These are phyloP conservation scores for Macroramphosus scolopax DNA, from an alignment of 2,797 vertebrate species.

Conservation along the genomic window DNA sequence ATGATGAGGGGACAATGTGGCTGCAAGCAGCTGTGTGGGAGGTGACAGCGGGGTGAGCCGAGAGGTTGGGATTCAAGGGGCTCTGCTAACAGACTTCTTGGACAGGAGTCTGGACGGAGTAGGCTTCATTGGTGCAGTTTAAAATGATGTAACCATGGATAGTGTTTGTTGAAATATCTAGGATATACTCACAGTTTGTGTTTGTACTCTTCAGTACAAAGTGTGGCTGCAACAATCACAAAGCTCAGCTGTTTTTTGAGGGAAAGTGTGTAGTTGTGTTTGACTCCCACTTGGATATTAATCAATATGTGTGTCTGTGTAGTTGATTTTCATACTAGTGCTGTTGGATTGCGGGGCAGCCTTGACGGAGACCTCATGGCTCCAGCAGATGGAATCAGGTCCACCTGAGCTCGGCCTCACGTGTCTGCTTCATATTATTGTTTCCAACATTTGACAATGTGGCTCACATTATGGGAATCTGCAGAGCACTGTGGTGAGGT, in stretches of 20 bases:
- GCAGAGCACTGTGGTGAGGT: slow-evolving; percentile 41
- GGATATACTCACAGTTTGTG: background rate
- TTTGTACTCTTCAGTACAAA: no score
- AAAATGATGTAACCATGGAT: slow-evolving; percentile 3
- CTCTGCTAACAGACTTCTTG: slow-evolving; percentile 41
- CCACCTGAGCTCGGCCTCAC: slow-evolving; percentile 67
- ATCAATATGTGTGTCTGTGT: slow-evolving; percentile 1
- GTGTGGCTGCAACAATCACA: slow-evolving; percentile 6
- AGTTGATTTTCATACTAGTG: slow-evolving; percentile 8
- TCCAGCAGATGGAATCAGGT: slow-evolving; percentile 45
- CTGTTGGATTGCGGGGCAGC: slow-evolving; percentile 11
- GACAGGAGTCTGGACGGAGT: slow-evolving; percentile 34
- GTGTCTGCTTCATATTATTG: slow-evolving; percentile 65
- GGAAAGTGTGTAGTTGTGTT: slow-evolving; percentile 1
- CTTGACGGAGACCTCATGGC: slow-evolving; percentile 20
- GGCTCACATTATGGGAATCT: slow-evolving; percentile 70
- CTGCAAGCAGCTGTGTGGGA: slow-evolving; percentile 68
- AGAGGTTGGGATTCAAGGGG: slow-evolving; percentile 45
- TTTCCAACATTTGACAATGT: slow-evolving; percentile 62
- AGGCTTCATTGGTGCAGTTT: slow-evolving; percentile 21
- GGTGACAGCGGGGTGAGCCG: slow-evolving; percentile 61
- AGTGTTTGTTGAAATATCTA: slow-evolving; percentile 9
- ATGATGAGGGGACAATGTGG: slow-evolving; percentile 66
- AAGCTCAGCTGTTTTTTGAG: slow-evolving; percentile 5
- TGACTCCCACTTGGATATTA: background rate